phyloP scores from a whole-genome alignment of 2,797 vertebrate species.

The Anguilla pacifica region DNA sequence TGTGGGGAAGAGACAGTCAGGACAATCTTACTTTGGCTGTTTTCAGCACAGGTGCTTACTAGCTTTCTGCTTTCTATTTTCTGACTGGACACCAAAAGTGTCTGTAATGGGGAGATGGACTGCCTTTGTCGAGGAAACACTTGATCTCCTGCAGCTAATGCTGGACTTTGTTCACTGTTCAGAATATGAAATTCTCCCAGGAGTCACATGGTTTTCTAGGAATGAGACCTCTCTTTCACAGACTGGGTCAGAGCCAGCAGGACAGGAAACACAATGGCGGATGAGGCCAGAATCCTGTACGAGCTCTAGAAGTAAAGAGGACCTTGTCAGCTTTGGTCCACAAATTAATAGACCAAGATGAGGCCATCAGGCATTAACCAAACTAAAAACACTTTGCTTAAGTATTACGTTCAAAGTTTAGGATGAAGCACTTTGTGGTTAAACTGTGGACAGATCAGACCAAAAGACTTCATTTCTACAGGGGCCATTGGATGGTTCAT shows the following conservation, averaged over 20 bases:
- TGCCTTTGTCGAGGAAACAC: not conserved
- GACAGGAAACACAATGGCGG: not conserved
- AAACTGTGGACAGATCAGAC: not conserved
- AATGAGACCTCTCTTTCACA: not conserved
- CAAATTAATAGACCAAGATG: not conserved
- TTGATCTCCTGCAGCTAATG: not conserved
- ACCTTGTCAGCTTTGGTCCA: not conserved
- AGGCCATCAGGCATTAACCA: not conserved
- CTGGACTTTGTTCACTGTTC: constrained; percentile 10
- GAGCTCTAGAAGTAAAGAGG: not conserved
- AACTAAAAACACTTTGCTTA: not conserved
- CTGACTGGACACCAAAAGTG: not conserved
- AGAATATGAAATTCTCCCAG: not conserved
- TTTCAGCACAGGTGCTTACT: constrained; percentile 22
- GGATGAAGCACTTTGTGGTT: not conserved
- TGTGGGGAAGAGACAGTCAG: not conserved
- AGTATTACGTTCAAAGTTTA: not conserved
- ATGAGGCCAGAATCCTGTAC: not conserved
- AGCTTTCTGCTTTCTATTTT: not conserved
- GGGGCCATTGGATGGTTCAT: too few relatives aligned
- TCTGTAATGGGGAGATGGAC: not conserved
- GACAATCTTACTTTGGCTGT: not conserved
- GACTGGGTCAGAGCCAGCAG: not conserved
- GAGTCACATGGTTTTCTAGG: constrained; percentile 27
- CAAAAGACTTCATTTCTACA: not conserved